Evolutionary conservation across 2,888 invertebrate species (phyloP).

Genomic region (Synergus itoensis): DNA sequence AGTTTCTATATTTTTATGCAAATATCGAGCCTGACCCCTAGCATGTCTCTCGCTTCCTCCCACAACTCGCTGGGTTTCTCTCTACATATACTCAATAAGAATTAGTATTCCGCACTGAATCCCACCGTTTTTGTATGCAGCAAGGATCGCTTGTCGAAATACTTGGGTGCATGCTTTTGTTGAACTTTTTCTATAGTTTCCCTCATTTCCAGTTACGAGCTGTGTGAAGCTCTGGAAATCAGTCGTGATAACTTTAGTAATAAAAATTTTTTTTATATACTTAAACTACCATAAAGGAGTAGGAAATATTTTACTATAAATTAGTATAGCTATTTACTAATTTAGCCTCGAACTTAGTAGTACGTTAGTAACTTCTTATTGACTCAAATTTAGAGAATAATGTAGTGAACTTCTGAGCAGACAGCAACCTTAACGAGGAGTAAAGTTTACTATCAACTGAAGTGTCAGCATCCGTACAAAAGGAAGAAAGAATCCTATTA

Average conservation of each 20-base stretch:
- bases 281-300: too few relatives aligned
- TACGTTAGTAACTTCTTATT: too few relatives aligned
- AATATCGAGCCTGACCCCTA: constrained; percentile 50
- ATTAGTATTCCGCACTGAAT: constrained; percentile 69
- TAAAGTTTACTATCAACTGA: background rate
- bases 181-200: constrained; percentile 60
- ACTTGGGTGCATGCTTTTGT: constrained; percentile 47
- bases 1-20: constrained; percentile 60
- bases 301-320: too few relatives aligned
- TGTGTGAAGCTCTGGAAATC: background rate
- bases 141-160: constrained; percentile 60
- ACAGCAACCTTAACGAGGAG: background rate
- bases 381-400: background rate
- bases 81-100: constrained; percentile 43
- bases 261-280: too few relatives aligned
- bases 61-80: constrained; percentile 46
- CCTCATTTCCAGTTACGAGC: constrained; percentile 48
- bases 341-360: too few relatives aligned
- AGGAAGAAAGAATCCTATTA: constrained; percentile 9
- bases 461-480: background rate
- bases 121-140: constrained; percentile 68
- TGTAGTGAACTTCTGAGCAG: background rate
- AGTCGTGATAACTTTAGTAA: constrained; percentile 1
- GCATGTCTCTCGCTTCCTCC: constrained; percentile 48
- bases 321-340: too few relatives aligned